These are phyloP conservation scores for Neosilurus mollespiculum DNA, from an alignment of 2,797 vertebrate genomes.

Conservation along the genomic window DNA sequence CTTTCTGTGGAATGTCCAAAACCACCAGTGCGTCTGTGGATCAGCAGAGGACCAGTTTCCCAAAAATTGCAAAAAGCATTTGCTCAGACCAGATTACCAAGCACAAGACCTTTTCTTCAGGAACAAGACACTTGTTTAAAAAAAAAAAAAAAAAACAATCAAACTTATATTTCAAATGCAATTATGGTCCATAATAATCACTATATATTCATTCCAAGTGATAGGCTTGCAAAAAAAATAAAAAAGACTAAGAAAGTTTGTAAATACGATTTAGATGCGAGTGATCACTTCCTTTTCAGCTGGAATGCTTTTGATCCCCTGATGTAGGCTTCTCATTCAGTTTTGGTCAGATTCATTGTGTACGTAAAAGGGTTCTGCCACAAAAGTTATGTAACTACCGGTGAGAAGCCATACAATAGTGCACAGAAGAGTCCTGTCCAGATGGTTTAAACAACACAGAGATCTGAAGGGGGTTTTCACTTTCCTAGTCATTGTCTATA, in stretches of 20 bases:
- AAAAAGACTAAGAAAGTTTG: conserved; percentile 25
- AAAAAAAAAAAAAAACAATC: conserved; percentile 26
- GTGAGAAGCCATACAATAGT: conserved; percentile 51
- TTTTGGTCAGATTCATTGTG: conserved; percentile 52
- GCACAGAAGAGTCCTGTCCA: conserved; percentile 51
- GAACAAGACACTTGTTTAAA: conserved; percentile 46
- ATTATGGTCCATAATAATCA: conserved; percentile 41
- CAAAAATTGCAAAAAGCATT: conserved; percentile 45
- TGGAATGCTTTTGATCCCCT: conserved; percentile 42
- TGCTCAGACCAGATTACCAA: conserved; percentile 62
- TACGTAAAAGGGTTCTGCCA: conserved; percentile 48
- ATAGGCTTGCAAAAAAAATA: conserved; percentile 17
- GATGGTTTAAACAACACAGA: conserved; percentile 35
- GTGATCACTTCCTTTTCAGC: conserved; percentile 31
- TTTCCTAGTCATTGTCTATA: conserved; percentile 9
- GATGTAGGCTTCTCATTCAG: conserved; percentile 32
- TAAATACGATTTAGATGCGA: conserved; percentile 41
- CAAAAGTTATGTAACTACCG: conserved; percentile 51
- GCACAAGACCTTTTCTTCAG: conserved; percentile 62
- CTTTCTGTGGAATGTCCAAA: conserved; percentile 43
- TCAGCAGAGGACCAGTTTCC: conserved; percentile 48
- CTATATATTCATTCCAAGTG: conserved; percentile 42
- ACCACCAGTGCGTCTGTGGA: conserved; percentile 48
- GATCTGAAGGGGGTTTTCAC: not conserved
- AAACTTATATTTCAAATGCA: conserved; percentile 33